Evolutionary conservation across 2,888 invertebrate species (phyloP).

Genomic region (Xylota segnis): DNA sequence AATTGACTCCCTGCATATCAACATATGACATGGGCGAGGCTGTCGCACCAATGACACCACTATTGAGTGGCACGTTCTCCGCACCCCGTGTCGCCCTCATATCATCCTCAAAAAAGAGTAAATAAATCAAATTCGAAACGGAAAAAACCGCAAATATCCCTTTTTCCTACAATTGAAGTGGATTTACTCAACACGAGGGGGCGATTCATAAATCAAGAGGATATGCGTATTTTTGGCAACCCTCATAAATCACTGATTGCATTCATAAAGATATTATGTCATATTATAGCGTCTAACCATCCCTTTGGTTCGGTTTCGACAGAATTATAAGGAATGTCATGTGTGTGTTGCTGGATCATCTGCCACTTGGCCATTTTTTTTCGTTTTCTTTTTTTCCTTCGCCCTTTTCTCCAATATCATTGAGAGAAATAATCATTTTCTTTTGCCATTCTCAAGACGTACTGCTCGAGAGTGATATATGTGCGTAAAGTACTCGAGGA

Average conservation of each 20-base stretch:
- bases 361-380: slow-evolving; percentile 49
- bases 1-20: slow-evolving; percentile 72
- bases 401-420: slow-evolving; percentile 33
- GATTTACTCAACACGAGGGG: slow-evolving; percentile 59
- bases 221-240: slow-evolving; percentile 66
- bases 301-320: slow-evolving; percentile 62
- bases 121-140: slow-evolving; percentile 73
- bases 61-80: slow-evolving; percentile 48
- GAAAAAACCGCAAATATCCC: slow-evolving; percentile 69
- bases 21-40: slow-evolving; percentile 67
- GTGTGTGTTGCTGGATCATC: slow-evolving; percentile 61
- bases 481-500: slow-evolving; percentile 52
- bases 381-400: neutral
- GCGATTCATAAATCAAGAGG: slow-evolving; percentile 63
- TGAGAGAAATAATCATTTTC: slow-evolving; percentile 70
- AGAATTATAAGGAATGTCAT: slow-evolving; percentile 39
- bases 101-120: slow-evolving; percentile 14
- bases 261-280: slow-evolving; percentile 76
- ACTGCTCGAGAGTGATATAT: slow-evolving; percentile 49
- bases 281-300: slow-evolving; percentile 58
- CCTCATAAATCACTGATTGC: slow-evolving; percentile 75
- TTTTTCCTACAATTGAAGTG: slow-evolving; percentile 64
- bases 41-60: slow-evolving; percentile 64
- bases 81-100: slow-evolving; percentile 13
- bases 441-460: slow-evolving; percentile 55